phyloP scores from a whole-genome alignment of 2,888 invertebrate genomes.

The Belgica antarctica region DNA sequence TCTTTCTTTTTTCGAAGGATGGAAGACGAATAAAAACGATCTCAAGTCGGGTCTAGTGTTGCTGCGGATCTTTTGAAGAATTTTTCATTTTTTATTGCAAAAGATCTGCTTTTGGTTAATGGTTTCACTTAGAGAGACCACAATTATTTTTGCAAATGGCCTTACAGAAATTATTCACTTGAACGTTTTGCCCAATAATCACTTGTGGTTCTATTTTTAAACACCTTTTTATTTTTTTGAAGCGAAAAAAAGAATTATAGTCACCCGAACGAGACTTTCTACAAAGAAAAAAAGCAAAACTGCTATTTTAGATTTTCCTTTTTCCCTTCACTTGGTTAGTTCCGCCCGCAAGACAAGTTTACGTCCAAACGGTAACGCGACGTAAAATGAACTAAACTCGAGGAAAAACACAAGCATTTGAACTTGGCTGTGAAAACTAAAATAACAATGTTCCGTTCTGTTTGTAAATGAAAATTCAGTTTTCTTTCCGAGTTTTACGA shows the following conservation, averaged over 20 bases:
- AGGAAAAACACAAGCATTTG: slow-evolving; percentile 21
- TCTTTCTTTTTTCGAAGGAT: slow-evolving; percentile 12
- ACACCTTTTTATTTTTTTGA: not conserved
- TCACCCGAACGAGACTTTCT: not conserved
- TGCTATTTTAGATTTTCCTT: slow-evolving; percentile 29
- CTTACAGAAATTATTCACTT: slow-evolving; percentile 21
- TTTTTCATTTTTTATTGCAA: not conserved
- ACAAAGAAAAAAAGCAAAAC: slow-evolving; percentile 14
- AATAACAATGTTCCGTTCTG: slow-evolving; percentile 21
- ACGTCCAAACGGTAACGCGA: slow-evolving; percentile 37
- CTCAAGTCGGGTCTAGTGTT: not conserved
- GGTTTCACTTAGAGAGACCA: not conserved
- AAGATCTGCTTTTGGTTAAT: not conserved
- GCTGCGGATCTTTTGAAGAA: not conserved
- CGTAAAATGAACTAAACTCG: slow-evolving; percentile 36
- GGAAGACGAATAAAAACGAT: not conserved
- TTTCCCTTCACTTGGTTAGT: slow-evolving; percentile 18
- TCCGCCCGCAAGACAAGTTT: not conserved
- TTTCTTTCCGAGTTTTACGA: slow-evolving; percentile 35
- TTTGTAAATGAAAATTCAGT: slow-evolving; percentile 26
- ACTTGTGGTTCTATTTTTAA: not conserved
- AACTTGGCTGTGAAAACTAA: slow-evolving; percentile 43
- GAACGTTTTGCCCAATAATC: not conserved
- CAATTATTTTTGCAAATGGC: not conserved
- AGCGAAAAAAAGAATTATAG: not conserved